Evolutionary conservation across 2,797 vertebrate genomes (phyloP), one percentile per base, ranked within the genome.

Genomic region (Neomorphus geoffroyi): DNA sequence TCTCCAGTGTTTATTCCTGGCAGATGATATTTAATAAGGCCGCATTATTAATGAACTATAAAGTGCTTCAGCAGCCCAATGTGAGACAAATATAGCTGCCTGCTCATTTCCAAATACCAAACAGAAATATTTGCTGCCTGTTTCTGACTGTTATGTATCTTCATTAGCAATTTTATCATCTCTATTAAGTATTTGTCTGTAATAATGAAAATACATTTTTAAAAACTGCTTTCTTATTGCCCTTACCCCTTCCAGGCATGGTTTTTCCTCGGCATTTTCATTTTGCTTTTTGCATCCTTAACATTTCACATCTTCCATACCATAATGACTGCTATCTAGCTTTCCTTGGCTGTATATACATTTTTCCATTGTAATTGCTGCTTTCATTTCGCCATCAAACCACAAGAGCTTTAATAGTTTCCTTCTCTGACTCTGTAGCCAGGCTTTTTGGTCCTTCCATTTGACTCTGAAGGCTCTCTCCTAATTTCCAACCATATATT

Each of bases 11-110:
- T 95, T 80, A 65, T 85, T 86, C 82, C 88, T 86, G 82, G 82
- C 62, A 80, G 95, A 94, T 94, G 92, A 93, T 94, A 86, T 95
- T 95, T 93, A 93, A 88, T 71, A 92, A 93, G 80, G 43, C 77
- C 73, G 79, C 88, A 90, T 93, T 73, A 91, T 94, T 95, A 95
- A 93, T 81, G 88, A 94, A 84, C 73, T 86, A 81, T 73, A 95
- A 88, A 93, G 80, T 9, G 33, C 86, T 81, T 88, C 90, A 90
- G 88, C 93, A 95, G 93, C 90, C 80, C 7, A 7, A 85, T 2
- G 4, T 84, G 94, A 95, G 86, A 93, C 94, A 95, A 94, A 94
- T 93, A 86, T 75, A 95, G 78, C 92, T 79, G 95, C 80, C 75
- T 94, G 93, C 77, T 96, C 90, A 50, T 95, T 96, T 94, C 85